phyloP scores from a whole-genome alignment of 2,113 vertebrate genomes.

The Seriola quinqueradiata region DNA sequence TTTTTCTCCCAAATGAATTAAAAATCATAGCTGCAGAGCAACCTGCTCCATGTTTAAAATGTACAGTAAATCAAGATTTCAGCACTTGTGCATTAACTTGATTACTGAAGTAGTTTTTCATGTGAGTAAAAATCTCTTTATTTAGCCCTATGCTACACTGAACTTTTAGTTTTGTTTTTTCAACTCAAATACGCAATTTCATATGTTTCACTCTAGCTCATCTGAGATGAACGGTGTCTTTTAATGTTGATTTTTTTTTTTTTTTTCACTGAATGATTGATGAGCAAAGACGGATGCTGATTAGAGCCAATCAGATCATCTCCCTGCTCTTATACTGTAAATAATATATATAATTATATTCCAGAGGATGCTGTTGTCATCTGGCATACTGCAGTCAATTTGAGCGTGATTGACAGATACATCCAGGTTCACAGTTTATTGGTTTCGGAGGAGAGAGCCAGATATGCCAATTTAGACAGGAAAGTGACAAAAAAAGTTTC shows the following conservation, averaged over 20 bases:
- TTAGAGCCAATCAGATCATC: constrained; percentile 87
- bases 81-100: constrained; percentile 25
- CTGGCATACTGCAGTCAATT: constrained; percentile 89
- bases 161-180: neutral
- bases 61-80: constrained; percentile 64
- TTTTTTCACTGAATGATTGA: constrained; percentile 52
- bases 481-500: constrained; percentile 94
- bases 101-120: constrained; percentile 41
- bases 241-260: neutral
- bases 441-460: constrained; percentile 92
- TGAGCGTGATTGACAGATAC: constrained; percentile 93
- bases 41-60: neutral
- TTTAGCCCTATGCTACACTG: neutral
- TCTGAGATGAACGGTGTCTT: neutral
- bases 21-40: neutral
- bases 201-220: neutral
- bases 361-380: constrained; percentile 86
- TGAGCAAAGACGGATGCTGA: constrained; percentile 85
- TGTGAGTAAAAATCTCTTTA: constrained; percentile 2
- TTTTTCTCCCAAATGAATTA: constrained; percentile 39
- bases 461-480: constrained; percentile 96
- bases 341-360: constrained; percentile 72
- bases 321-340: constrained; percentile 69
- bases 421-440: constrained; percentile 96
- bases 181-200: neutral